Evolutionary conservation across 2,888 invertebrate species (phyloP), one percentile per base, ranked within the genome.

Genomic region (Melieria picta): DNA sequence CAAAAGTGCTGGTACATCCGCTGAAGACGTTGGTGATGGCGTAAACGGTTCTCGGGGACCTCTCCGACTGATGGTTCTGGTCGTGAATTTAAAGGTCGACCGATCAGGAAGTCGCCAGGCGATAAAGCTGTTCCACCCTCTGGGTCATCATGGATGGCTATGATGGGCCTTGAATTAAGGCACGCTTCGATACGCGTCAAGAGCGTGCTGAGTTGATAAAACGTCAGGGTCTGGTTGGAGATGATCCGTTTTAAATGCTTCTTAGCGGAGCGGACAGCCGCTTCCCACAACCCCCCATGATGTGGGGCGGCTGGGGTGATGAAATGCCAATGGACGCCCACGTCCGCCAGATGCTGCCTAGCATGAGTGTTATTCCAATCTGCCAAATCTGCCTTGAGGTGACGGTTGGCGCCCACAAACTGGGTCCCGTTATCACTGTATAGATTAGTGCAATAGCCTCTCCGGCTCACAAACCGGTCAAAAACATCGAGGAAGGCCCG

Each of bases 101-200:
- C 73, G 47, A 72, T 70, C 4, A 74, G 65, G 61, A 76, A 76
- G 55, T 76, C 69, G 6, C 71, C 72, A 4, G 74, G 73, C 4
- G 72, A 76, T 10, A 77, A 46, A 0, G 72, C 75, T 10, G 66
- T 47, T 4, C 64, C 65, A 55, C 74, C 77, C 11, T 71, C 69
- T 58, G 74, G 72, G 55, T 75, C 65, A 9, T 72, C 75, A 50
- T 73, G 58, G 1, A 73, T 46, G 3, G 69, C 65, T 16, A 71
- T 46, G 1, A 72, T 45, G n/a, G 72, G 70, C 4, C 73, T 56
- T 0, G 71, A 71, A 10, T 71, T 72, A 1, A 75, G 16, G 57
- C 66, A 72, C 1, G 62, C 74, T 13, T 74, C 66, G 43, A 57
- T 64, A 47, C 56, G 65, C 3, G 65, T 55, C 5, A 72, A 69